phyloP scores from a whole-genome alignment of 2,888 invertebrate genomes.

The Exephanes ischioxanthus region DNA sequence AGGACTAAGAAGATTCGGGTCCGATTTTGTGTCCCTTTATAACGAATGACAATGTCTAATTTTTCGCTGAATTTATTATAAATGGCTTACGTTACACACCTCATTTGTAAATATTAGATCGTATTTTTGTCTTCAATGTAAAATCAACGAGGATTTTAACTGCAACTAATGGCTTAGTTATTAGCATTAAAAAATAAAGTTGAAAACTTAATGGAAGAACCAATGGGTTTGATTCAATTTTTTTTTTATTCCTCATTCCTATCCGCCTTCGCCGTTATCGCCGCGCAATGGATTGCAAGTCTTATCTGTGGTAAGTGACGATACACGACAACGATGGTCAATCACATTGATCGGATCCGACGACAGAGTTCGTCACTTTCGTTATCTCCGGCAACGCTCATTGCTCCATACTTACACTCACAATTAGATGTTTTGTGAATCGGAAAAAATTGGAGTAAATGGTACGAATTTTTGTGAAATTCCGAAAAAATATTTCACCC shows the following conservation, averaged over 20 bases:
- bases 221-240: neutral
- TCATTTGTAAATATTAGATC: slow-evolving; percentile 85
- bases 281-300: neutral
- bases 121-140: slow-evolving; percentile 84
- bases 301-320: neutral
- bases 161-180: slow-evolving; percentile 83
- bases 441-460: too few species aligned
- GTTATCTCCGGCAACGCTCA: too few species aligned
- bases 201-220: slow-evolving; percentile 78
- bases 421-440: too few species aligned
- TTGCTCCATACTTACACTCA: too few species aligned
- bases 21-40: slow-evolving; percentile 73
- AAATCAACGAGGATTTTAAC: slow-evolving; percentile 83
- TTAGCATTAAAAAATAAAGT: slow-evolving; percentile 81
- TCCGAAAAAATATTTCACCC: too few species aligned
- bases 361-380: too few species aligned
- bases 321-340: neutral
- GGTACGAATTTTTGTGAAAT: too few species aligned
- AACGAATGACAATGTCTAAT: slow-evolving; percentile 72
- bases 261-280: neutral
- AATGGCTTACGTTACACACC: slow-evolving; percentile 83
- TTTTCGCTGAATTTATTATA: slow-evolving; percentile 66
- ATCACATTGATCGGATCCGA: too few species aligned
- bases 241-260: slow-evolving; percentile 7
- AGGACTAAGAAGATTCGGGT: slow-evolving; percentile 23